Conservation (phyloP, 2,797 vertebrate genomes). For the Bradypodion ventrale region DNA sequence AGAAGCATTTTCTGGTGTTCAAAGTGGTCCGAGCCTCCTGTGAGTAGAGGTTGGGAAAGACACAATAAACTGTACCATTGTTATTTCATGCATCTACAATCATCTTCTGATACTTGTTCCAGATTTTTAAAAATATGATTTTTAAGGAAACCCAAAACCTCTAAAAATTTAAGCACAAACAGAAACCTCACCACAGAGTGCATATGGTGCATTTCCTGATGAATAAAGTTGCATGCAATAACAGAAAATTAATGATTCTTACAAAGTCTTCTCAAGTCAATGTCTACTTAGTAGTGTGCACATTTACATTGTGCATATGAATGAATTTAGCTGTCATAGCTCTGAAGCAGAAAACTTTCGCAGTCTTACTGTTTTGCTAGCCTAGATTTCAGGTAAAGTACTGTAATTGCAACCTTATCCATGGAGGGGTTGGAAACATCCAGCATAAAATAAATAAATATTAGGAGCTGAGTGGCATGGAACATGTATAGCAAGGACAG, state of each 20-base stretch:
- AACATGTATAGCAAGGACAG: too few species aligned
- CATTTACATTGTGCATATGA: neutral
- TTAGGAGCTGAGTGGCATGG: neutral
- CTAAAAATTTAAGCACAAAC: neutral
- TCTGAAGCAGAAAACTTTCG: too few species aligned
- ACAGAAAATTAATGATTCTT: neutral
- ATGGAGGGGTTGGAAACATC: too few species aligned
- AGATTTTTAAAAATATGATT: neutral
- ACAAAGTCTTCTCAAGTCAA: neutral
- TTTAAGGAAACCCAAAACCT: neutral
- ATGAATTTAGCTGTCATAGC: too few species aligned
- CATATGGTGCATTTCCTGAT: neutral
- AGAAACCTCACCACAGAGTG: neutral
- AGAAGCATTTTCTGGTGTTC: constrained; percentile 84
- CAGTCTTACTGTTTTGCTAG: neutral
- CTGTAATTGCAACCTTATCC: neutral
- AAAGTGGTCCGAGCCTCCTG: constrained; percentile 90
- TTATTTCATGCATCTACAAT: neutral
- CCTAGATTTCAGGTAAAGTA: neutral
- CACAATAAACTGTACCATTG: constrained; percentile 25
- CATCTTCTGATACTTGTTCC: neutral
- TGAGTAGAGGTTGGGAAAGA: constrained; percentile 77
- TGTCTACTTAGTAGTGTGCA: neutral
- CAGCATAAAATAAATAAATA: neutral
- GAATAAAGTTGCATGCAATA: neutral